Percentiles rank a stretch among this genome's conserved stretches.
Conservation (phyloP, 53 echinoderm and acorn worm species). For the Antedon mediterranea region DNA sequence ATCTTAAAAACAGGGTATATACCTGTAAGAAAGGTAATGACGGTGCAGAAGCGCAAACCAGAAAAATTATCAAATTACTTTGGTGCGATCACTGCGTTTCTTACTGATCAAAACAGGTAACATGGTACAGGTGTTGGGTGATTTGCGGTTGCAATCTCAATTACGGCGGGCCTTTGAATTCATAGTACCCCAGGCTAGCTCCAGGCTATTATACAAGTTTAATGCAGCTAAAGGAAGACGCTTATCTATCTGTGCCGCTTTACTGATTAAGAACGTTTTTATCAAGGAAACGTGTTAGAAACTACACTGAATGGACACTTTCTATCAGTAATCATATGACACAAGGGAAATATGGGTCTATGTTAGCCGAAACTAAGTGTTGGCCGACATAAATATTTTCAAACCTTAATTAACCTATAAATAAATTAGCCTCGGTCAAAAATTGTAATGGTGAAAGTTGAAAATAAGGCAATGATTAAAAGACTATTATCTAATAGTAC, state of each 20-base stretch:
- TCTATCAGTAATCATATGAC: too few relatives aligned
- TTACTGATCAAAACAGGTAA: neutral
- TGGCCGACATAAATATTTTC: too few relatives aligned
- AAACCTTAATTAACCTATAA: too few relatives aligned
- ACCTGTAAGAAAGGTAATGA: neutral
- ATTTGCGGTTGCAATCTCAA: neutral
- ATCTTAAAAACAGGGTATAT: too few relatives aligned
- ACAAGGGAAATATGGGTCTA: neutral
- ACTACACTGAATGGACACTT: neutral
- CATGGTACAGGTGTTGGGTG: neutral
- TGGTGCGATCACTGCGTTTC: neutral
- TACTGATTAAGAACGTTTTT: neutral
- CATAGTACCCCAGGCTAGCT: neutral
- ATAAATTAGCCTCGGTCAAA: too few relatives aligned
- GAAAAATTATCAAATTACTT: neutral
- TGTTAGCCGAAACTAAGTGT: too few relatives aligned
- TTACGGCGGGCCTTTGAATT: neutral
- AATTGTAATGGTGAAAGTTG: too few relatives aligned
- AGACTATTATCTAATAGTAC: too few relatives aligned
- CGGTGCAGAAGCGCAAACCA: neutral
- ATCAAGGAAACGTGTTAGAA: neutral
- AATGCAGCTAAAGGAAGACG: neutral
- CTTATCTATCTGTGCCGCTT: neutral
- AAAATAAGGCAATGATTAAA: too few relatives aligned
- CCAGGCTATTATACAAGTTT: neutral